phyloP scores from a whole-genome alignment of 2,113 vertebrate species.

The Microtus pennsylvanicus region DNA sequence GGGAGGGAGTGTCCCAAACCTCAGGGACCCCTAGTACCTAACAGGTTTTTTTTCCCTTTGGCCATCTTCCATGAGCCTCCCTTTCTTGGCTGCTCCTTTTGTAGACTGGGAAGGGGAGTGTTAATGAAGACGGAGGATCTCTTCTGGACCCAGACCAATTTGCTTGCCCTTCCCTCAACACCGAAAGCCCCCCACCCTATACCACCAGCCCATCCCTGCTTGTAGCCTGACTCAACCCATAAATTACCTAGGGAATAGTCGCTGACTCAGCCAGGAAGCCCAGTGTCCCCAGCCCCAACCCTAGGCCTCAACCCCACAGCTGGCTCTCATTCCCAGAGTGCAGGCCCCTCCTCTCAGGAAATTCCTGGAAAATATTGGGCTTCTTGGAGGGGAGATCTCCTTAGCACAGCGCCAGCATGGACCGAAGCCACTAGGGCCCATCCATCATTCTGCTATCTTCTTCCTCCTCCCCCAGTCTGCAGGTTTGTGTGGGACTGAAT shows the following conservation, averaged over 20 bases:
- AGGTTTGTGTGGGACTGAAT: neutral
- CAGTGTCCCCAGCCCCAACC: conserved; percentile 38
- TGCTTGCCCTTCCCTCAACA: neutral
- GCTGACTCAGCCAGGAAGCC: conserved; percentile 76
- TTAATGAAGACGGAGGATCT: neutral
- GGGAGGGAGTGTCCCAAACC: rapidly evolving
- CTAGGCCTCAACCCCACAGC: conserved; percentile 71
- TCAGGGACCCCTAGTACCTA: neutral
- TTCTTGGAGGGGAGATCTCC: conserved; percentile 72
- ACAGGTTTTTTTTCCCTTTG: neutral
- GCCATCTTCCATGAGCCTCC: neutral
- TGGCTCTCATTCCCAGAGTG: conserved; percentile 77
- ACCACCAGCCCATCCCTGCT: neutral
- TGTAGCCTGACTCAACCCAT: conserved; percentile 73
- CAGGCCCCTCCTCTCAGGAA: conserved; percentile 75
- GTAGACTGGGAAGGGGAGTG: neutral
- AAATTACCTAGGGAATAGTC: conserved; percentile 72
- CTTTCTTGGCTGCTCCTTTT: neutral
- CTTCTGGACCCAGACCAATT: neutral
- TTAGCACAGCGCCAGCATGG: conserved; percentile 67
- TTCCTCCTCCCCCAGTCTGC: conserved; percentile 11
- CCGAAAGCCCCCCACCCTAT: neutral
- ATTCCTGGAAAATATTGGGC: conserved; percentile 78
- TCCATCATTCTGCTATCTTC: conserved; percentile 61
- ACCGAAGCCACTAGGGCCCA: conserved; percentile 33